Evolutionary conservation across 2,797 vertebrate genomes (phyloP).

Genomic region (Acanthurus tractus): DNA sequence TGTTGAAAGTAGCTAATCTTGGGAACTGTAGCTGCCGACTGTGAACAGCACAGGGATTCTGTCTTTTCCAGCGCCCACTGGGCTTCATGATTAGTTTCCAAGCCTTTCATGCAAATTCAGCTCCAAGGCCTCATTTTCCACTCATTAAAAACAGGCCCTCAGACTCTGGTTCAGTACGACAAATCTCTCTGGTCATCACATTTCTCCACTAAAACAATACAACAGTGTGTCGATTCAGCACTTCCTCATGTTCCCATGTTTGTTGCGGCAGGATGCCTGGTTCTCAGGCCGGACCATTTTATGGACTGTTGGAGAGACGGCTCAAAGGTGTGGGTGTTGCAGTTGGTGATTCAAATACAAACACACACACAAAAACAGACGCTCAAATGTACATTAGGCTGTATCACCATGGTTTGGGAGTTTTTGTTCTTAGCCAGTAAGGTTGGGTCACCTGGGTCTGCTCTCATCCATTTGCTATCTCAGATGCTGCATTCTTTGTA

Average conservation of each 20-base stretch:
- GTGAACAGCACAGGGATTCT: slow-evolving; percentile 31
- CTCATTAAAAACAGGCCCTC: slow-evolving; percentile 74
- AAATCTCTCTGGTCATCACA: slow-evolving; percentile 76
- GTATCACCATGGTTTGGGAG: slow-evolving; percentile 40
- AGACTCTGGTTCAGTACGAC: slow-evolving; percentile 47
- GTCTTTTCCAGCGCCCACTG: slow-evolving; percentile 67
- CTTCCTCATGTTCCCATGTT: slow-evolving; percentile 63
- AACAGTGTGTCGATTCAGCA: slow-evolving; percentile 78
- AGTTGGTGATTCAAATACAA: slow-evolving; percentile 41
- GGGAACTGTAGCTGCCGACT: slow-evolving; percentile 43
- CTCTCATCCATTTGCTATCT: slow-evolving; percentile 13
- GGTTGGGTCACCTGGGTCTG: slow-evolving; percentile 25
- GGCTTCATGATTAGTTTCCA: slow-evolving; percentile 79
- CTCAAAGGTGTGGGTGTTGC: slow-evolving; percentile 49
- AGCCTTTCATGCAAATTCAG: slow-evolving; percentile 77
- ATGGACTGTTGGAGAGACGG: slow-evolving; percentile 67
- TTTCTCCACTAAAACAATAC: slow-evolving; percentile 80
- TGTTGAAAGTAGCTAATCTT: slow-evolving; percentile 49
- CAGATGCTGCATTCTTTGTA: background rate
- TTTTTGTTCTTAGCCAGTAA: slow-evolving; percentile 18
- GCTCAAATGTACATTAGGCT: slow-evolving; percentile 38
- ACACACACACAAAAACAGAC: slow-evolving; percentile 15
- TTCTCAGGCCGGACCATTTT: slow-evolving; percentile 61
- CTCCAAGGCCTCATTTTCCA: slow-evolving; percentile 79
- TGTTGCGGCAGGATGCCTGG: slow-evolving; percentile 31